Evolutionary conservation across 2,797 vertebrate genomes (phyloP), one percentile per base, ranked within the genome.

Genomic region (Ispidina lecontei): DNA sequence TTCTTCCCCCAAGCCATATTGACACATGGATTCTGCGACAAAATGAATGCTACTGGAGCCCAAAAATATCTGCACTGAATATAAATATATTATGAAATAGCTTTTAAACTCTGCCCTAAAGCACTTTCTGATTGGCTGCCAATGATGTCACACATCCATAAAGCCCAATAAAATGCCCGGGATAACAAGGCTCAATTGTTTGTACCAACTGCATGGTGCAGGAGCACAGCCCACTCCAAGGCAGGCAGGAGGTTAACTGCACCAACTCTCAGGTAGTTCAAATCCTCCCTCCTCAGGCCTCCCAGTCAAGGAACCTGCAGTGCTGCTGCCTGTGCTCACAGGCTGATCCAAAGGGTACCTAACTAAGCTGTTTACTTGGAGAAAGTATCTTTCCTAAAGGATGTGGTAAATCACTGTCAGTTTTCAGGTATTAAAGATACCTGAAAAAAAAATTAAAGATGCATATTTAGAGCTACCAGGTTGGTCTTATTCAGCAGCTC

Each of bases 31-130:
- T 47, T 25, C 28, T 52, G 80, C 49, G 64, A 56, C 87, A 90
- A 77, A 94, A 87, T 2, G 64, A 76, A 60, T 15, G 90, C 77
- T 60, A n/a, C 84, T 7, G 67, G 49, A 75, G 74, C 68, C 91
- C 91, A 14, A 80, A 91, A 88, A 94, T 94, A 93, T 65, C 93
- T 77, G 93, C 91, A 28, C 91, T 26, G 94, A 88, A 93, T 94
- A 88, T 88, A 89, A 94, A 94, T 93, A 84, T 43, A 60, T 88
- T 56, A 92, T 91, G 92, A 81, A 93, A 94, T 73, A 79, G 86
- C 68, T 82, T 87, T 68, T 82, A 67, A 68, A 62, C 31, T 79
- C 22, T 84, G 92, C 64, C 85, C 49, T 37, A 7, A 67, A 60
- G 64, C 77, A 22, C 37, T 14, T 49, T 7, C 31, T 81, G 63